Conservation (phyloP, 2,113 vertebrate genomes). For the Tretioscincus oriximinensis region DNA sequence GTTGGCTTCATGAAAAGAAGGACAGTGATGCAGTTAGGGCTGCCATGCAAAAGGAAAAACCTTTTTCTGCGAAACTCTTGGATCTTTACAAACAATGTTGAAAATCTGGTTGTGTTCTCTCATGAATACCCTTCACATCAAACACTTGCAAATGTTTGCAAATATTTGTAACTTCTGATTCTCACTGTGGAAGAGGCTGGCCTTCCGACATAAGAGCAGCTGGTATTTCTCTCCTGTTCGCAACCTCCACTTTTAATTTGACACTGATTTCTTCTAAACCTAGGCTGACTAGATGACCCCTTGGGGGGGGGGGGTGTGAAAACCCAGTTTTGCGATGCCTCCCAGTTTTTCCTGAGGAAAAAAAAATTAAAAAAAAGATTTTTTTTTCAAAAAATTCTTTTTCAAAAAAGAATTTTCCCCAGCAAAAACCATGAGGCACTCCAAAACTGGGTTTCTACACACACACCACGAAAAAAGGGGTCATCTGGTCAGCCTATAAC, state of each 20-base stretch:
- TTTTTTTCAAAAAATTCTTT: no score
- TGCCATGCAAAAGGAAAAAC: background rate
- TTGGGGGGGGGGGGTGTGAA: no score
- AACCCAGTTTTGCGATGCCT: no score
- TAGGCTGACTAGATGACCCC: no score
- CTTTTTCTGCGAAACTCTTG: background rate
- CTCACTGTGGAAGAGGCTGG: background rate
- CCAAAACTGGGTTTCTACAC: no score
- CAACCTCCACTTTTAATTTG: background rate
- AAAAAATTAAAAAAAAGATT: no score
- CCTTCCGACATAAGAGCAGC: background rate
- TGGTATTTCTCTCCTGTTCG: no score
- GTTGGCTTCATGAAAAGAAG: constrained; percentile 1
- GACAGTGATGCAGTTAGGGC: background rate
- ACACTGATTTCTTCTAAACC: background rate
- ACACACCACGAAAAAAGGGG: no score
- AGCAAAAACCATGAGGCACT: no score
- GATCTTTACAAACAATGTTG: background rate
- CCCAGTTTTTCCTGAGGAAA: no score
- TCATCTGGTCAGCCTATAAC: no score
- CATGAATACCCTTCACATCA: background rate
- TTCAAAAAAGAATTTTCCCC: no score
- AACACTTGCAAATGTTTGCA: background rate
- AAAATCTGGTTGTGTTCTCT: background rate
- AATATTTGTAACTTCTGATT: background rate